These are phyloP conservation scores for Jordanella pulchra DNA, from an alignment of 2,797 vertebrate genomes.

Conservation along the genomic window DNA sequence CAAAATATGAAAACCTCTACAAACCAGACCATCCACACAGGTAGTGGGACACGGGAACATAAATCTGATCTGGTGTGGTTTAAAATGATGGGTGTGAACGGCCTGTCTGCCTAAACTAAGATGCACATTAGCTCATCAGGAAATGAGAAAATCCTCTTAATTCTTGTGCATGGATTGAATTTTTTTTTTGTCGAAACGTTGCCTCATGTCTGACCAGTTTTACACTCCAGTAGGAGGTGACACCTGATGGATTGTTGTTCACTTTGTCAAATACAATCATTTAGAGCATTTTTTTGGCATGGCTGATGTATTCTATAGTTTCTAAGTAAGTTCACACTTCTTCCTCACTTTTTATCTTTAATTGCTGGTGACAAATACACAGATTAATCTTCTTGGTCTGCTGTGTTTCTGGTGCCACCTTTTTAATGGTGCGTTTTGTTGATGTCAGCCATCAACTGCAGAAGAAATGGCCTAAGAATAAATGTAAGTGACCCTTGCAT, in stretches of 20 bases:
- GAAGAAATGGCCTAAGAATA: too few relatives aligned
- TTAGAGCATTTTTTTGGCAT: background rate
- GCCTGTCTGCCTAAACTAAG: background rate
- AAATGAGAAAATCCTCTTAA: background rate
- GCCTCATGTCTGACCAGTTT: background rate
- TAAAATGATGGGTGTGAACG: too few relatives aligned
- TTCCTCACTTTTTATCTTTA: background rate
- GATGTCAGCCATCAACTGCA: constrained; percentile 2
- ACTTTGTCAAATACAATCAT: background rate
- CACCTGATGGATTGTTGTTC: background rate
- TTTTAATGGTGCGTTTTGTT: background rate
- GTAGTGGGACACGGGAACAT: too few relatives aligned
- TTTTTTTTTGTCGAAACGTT: background rate
- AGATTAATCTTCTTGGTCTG: background rate
- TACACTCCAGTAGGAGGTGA: background rate
- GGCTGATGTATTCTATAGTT: background rate
- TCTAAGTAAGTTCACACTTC: too few relatives aligned
- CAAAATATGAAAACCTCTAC: too few relatives aligned
- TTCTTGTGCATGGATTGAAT: background rate
- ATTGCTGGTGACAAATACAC: background rate
- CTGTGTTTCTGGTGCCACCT: background rate
- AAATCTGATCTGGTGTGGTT: too few relatives aligned
- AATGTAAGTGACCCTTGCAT: background rate
- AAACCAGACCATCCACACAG: too few relatives aligned
- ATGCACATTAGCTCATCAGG: background rate